Conservation (phyloP, 2,113 vertebrate genomes). For the Phyllostomus discolor region DNA sequence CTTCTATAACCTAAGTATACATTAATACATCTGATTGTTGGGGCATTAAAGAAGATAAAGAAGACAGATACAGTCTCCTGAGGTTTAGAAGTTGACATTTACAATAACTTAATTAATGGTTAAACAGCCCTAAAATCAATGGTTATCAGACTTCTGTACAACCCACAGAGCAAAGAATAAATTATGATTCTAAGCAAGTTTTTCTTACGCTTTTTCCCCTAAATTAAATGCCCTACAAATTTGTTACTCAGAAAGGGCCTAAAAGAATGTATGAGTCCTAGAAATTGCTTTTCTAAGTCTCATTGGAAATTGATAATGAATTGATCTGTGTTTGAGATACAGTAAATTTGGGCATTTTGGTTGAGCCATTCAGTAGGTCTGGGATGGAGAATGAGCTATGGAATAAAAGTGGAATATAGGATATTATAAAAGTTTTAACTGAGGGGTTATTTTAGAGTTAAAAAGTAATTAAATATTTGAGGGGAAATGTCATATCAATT, state of each 20-base stretch:
- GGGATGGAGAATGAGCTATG: not conserved
- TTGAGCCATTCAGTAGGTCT: not conserved
- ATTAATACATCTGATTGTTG: not conserved
- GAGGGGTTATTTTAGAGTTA: not conserved
- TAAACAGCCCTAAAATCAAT: not conserved
- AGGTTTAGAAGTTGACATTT: not conserved
- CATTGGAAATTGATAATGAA: not conserved
- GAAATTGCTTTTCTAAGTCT: slow-evolving; percentile 9
- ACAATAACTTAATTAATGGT: not conserved
- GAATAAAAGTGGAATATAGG: not conserved
- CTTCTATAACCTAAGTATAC: not conserved
- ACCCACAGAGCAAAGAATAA: not conserved
- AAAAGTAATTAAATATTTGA: not conserved
- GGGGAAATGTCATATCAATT: not conserved
- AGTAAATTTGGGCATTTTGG: not conserved
- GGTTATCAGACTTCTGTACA: not conserved
- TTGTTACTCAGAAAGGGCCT: not conserved
- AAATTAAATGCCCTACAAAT: not conserved
- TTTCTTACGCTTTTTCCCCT: not conserved
- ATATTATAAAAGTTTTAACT: not conserved
- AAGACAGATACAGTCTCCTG: not conserved
- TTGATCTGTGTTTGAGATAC: not conserved
- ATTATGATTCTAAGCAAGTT: not conserved
- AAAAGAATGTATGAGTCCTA: not conserved
- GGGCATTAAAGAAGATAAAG: not conserved